Evolutionary conservation across 2,888 invertebrate species (phyloP), one percentile per base, ranked within the genome.

Genomic region (Eucera pruinosa): DNA sequence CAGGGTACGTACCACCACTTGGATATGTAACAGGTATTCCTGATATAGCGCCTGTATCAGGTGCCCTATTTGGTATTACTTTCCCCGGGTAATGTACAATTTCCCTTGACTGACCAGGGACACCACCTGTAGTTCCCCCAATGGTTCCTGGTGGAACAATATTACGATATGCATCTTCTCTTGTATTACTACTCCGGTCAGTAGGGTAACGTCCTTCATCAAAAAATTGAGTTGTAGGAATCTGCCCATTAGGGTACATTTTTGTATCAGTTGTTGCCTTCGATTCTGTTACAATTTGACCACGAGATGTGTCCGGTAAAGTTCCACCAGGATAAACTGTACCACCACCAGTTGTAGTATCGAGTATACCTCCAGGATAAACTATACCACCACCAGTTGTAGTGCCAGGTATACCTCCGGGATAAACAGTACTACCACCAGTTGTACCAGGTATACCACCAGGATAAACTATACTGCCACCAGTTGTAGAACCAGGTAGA

Each of bases 401-500:
- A 39, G 15, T 20, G 15, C 69, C 80, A 48, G 78, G 73, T n/a
- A 55, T 39, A 2, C 45, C 57, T 1, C 66, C 80, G 7, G 81
- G 71, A 60, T 83, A 79, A 18, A 11, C 11, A 18, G 4, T 41
- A 33, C 30, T 13, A 33, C 25, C 27, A 60, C 80, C 87, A 3
- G 27, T 41, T 41, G n/a, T 30, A 25, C 52, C 23, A 52, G 66
- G 43, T 9, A 27, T 2, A 33, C 33, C 25, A 3, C 57, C 57
- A 4, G 74, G 74, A 30, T 75, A 66, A 5, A 20, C 13, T 13
- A 13, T 18, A n/a, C 25, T 66, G 27, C 50, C 39, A 20, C 81
- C 80, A n/a, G 61, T 54, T 61, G 79, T 41, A 20, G 55, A 50
- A 23, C 79, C 82, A 13, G 80, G 78, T n/a, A 30, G 6, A 5